Evolutionary conservation across 1,140 invertebrate species (phyloP), one percentile per base, ranked within the genome.

Genomic region (Homarus americanus): DNA sequence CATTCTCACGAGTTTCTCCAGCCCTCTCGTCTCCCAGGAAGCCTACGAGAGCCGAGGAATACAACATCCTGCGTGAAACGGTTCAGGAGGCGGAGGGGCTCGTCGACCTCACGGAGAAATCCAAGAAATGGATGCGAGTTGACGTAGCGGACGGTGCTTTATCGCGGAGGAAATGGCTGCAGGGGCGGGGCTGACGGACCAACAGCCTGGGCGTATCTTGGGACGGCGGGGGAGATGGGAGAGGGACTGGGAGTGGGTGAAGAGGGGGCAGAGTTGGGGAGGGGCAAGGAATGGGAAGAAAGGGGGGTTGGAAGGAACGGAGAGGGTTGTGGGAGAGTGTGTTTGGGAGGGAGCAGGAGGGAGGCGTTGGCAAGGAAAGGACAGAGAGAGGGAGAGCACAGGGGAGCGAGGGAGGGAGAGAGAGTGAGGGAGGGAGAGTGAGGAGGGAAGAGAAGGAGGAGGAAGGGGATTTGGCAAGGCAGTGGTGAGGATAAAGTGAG

Each of bases 161-260:
- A 69, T 69, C 63, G 28, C 28, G n/a, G 63, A 69, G 63, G 63
- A 69, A 69, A 69, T 69, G 63, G 24, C 63, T 69, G 63, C 10
- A 69, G 24, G n/a, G 63, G 63, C n/a, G 63, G 63, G 63, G 28
- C 28, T 32, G 10, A n/a, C 32, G 63, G 63, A 32, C 63, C n/a
- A 32, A 49, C 5, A 20, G 63, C 32, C 63, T 69, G 63, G 63
- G 63, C 63, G 63, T 28, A 69, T 28, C n/a, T 28, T 28, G 63
- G 63, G 24, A 4, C 5, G 63, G 4, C 0, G 53, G 53, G 53
- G 17, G 44, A 17, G 44, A 17, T 49, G 9, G 9, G 0, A 20
- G 4, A 4, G 5, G 58, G 24, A 20, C 15, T 63, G 4, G 5
- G 20, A 20, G 58, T 20, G 63, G n/a, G n/a, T 2, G 4, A 32